Evolutionary conservation across 2,113 vertebrate species (phyloP), one percentile per base, ranked within the genome.

Genomic region (Tautogolabrus adspersus): DNA sequence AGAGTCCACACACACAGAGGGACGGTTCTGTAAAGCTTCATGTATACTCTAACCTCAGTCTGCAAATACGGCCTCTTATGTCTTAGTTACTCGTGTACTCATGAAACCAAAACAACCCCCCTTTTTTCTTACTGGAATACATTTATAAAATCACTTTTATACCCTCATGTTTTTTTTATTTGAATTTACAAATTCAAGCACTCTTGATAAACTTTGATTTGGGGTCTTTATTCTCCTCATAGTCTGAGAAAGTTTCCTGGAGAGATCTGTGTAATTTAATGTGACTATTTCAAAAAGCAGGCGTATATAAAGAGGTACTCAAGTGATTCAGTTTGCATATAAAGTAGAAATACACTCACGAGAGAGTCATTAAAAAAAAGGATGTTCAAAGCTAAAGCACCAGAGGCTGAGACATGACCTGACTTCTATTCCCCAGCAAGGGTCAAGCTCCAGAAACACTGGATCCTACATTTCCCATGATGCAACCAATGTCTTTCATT

Each of bases 11-110:
- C 64, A 75, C 5, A 79, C 59, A 74, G 40, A 79, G 59, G 11
- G 42, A 3, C 74, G 51, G 10, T 66, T 66, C 40, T 42, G 23
- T 44, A 34, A 59, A 75, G 81, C 77, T 30, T 56, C 55, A 54
- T 49, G 63, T 79, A 52, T 44, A 58, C 38, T 57, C 56, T 58
- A 61, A 67, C 19, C 26, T 38, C 18, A 40, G 19, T 19, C 19
- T 58, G 58, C 19, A 40, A 40, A 40, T 40, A 8, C n/a, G 49
- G 18, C 13, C 34, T 21, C 21, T 22, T 65, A 9, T 64, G 60
- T 60, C 34, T 44, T 40, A 34, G 9, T n/a, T 42, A 42, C 8
- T 3, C 60, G 52, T 22, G 5, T 8, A 52, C 2, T 12, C 1
- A 62, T 22, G 26, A 52, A 2, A 21, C 7, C 47, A 21, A 9